Base-by-base conservation (phyloP, 2,113 vertebrate species). In the Epinephelus fuscoguttatus region DNA sequence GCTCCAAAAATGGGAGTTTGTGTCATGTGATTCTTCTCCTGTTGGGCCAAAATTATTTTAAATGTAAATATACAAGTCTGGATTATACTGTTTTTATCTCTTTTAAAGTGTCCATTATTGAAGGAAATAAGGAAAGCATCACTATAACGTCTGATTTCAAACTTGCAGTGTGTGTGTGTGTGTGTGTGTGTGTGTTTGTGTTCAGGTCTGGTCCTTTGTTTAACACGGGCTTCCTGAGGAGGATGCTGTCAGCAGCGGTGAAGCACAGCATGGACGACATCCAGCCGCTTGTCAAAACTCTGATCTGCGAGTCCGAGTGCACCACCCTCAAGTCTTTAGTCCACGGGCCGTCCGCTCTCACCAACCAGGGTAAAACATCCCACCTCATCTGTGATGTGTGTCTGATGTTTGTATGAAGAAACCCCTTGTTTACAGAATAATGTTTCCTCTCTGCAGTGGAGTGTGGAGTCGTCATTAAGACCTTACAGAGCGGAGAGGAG, bases 251-350 rank as follows among this genome's bases (percentile, higher is more conserved):
- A 70, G 96, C 97, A 55, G 96, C 97, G 7, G 91, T 96, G 64
- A 94, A 97, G 83, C 95, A 97, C 86, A 96, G 96, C 47, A 95
- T 98, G 92, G 97, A 97, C 50, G 98, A 99, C 87, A 95, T 97
- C 90, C 97, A 98, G 90, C 88, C 97, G 0, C 95, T 99, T 68
- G 78, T 99, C 90, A 99, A 99, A 85, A 97, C 96, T 0, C 89
- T 99, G 40, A 93, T 97, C 86, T 98, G 96, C 78, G 98, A 99
- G 95, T 97, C 97, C 3, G 97, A 99, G 78, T 99, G 98, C 84
- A 97, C 96, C 80, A 96, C 95, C 59, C 93, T 90, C 15, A 99
- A 97, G 90, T 94, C 95, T 30, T 87, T 95, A 30, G 92, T 91
- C 78, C 95, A 94, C 10, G 81, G 89, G 55, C 78, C 95, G 60